A percentile compares a stretch with the other conserved stretches of the same genome.
phyloP scores from a whole-genome alignment of 2,888 invertebrate species.

The Herminia tarsipennalis region DNA sequence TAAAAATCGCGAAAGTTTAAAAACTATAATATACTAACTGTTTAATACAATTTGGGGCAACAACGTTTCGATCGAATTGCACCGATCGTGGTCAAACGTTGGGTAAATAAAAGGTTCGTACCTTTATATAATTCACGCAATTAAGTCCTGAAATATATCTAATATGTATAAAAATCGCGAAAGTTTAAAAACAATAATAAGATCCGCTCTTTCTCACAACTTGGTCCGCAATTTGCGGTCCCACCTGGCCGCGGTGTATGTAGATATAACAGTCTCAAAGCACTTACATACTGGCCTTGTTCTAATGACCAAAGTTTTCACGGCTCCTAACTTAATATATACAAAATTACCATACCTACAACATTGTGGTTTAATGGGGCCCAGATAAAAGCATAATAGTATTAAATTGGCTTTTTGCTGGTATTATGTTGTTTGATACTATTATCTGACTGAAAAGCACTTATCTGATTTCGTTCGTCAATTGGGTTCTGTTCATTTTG shows the following conservation, averaged over 20 bases:
- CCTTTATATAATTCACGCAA: no score
- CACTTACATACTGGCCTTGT: constrained; percentile 68
- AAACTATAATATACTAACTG: no score
- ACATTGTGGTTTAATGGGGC: constrained; percentile 41
- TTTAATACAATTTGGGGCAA: no score
- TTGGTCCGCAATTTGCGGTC: constrained; percentile 39
- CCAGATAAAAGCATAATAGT: constrained; percentile 46
- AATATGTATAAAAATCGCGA: no score
- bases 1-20: no score
- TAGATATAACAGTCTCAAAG: constrained; percentile 66
- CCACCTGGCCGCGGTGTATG: constrained; percentile 69
- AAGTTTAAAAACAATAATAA: no score
- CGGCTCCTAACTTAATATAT: constrained; percentile 71
- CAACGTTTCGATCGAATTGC: no score
- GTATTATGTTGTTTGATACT: constrained; percentile 29
- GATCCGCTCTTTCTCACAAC: constrained; percentile 22
- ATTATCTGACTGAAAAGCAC: constrained; percentile 11
- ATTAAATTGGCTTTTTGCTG: constrained; percentile 43
- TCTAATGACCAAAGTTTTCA: constrained; percentile 81
- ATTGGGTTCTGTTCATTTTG: constrained; percentile 1
- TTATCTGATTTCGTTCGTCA: constrained; percentile 15
- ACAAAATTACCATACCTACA: constrained; percentile 68
- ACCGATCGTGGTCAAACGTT: no score
- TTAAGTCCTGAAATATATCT: no score
- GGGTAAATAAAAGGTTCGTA: no score